Evolutionary conservation across 1,140 invertebrate genomes (phyloP).

Genomic region (Parapsyche elsis): DNA sequence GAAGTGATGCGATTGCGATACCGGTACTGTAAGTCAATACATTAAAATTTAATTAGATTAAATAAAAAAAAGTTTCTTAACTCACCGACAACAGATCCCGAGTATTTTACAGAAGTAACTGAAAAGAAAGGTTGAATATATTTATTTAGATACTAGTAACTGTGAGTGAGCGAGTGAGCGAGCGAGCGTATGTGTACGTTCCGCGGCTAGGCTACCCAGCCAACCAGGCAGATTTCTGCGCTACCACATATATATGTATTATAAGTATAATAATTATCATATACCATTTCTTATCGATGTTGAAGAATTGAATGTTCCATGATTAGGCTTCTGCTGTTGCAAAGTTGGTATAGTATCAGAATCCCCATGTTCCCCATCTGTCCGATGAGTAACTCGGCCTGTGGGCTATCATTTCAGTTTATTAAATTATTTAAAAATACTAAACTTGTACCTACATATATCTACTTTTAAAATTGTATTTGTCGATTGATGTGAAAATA

Average conservation of each 20-base stretch:
- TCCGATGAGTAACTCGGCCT: neutral
- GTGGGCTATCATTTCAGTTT: neutral
- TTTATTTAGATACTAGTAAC: neutral
- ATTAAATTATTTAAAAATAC: conserved; percentile 1
- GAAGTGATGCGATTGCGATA: too few relatives aligned
- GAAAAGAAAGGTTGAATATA: conserved; percentile 39
- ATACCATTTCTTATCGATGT: conserved; percentile 29
- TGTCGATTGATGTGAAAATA: neutral
- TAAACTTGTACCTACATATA: neutral
- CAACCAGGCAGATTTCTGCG: neutral
- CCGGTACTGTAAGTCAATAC: too few relatives aligned
- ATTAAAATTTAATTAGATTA: too few relatives aligned
- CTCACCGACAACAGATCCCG: conserved; percentile 48
- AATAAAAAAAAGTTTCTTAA: conserved; percentile 28
- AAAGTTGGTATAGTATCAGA: neutral
- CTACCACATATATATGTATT: neutral
- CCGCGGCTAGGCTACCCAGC: too few relatives aligned
- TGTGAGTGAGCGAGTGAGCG: neutral
- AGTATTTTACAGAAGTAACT: conserved; percentile 54
- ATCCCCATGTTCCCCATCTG: neutral
- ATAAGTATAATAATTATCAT: neutral
- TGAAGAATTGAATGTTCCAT: conserved; percentile 41
- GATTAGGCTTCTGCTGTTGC: conserved; percentile 30
- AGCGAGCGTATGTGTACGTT: neutral
- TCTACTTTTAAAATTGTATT: neutral